Evolutionary conservation across 2,113 vertebrate genomes (phyloP).

Genomic region (Egretta garzetta): DNA sequence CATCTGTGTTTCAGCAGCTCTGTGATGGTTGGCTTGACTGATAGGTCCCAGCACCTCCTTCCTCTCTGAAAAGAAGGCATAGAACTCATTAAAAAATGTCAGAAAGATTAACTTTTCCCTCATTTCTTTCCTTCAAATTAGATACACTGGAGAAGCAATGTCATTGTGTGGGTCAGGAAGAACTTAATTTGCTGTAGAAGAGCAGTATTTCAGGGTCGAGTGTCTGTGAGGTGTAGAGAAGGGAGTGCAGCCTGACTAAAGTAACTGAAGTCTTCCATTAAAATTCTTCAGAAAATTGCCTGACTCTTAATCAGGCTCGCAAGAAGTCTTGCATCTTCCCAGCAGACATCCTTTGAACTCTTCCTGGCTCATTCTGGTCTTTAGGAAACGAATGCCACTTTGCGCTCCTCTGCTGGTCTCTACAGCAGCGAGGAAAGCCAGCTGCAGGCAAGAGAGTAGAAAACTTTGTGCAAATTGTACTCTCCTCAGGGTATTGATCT

Average conservation of each 20-base stretch:
- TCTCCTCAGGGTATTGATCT: background rate
- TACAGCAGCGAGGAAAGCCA: background rate
- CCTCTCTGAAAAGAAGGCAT: background rate
- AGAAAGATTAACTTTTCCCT: conserved; percentile 44
- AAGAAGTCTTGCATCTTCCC: conserved; percentile 7
- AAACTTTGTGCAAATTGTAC: background rate
- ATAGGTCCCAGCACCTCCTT: background rate
- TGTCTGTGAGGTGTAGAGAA: background rate
- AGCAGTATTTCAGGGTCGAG: background rate
- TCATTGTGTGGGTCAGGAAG: conserved; percentile 16
- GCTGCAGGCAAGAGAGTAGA: background rate
- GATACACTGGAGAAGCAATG: background rate
- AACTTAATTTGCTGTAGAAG: conserved; percentile 48
- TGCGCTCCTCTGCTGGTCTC: background rate
- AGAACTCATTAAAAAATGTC: conserved; percentile 15
- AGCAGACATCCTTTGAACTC: conserved; percentile 4
- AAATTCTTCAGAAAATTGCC: conserved; percentile 25
- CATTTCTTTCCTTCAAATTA: conserved; percentile 33
- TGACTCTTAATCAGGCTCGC: background rate
- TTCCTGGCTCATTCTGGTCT: background rate
- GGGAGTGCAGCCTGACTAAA: background rate
- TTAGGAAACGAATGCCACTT: background rate
- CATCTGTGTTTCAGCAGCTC: background rate
- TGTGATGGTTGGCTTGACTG: background rate
- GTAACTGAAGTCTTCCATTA: conserved; percentile 38